These are phyloP conservation scores for Neoitamus cyanurus DNA, from an alignment of 2,888 invertebrate genomes.

Conservation along the genomic window DNA sequence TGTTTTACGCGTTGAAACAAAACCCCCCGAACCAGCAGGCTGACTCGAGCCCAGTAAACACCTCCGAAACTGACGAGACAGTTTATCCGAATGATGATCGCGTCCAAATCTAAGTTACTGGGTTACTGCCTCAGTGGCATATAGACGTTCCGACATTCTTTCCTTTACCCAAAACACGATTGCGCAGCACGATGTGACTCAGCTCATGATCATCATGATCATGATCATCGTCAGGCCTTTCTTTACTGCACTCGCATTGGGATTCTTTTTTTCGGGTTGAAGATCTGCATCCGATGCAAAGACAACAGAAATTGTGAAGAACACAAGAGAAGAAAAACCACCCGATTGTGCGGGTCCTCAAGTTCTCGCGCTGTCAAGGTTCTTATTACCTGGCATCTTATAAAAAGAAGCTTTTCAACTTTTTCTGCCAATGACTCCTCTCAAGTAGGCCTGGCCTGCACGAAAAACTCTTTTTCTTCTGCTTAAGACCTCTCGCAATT, in stretches of 20 bases:
- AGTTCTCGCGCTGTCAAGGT: neutral
- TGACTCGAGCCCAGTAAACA: neutral
- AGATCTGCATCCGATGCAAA: neutral
- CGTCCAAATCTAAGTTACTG: neutral
- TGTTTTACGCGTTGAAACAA: neutral
- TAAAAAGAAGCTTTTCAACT: neutral
- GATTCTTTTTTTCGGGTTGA: neutral
- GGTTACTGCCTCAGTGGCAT: neutral
- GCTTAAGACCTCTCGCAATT: neutral
- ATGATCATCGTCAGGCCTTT: neutral
- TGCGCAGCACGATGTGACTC: neutral
- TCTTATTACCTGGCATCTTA: neutral
- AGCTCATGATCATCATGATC: neutral
- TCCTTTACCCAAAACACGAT: neutral
- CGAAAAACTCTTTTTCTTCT: neutral
- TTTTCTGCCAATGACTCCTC: neutral
- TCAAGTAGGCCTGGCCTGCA: neutral
- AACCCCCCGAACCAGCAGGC: neutral
- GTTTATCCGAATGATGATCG: constrained; percentile 1
- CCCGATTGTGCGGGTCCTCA: neutral
- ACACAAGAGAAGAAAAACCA: neutral
- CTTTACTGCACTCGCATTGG: neutral
- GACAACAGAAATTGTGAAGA: neutral
- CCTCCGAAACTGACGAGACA: neutral
- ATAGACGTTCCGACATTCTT: neutral